A percentile compares a stretch with the other conserved stretches of the same genome.
Evolutionary conservation across 2,888 invertebrate genomes (phyloP).

Genomic region (Tenthredo amoena): DNA sequence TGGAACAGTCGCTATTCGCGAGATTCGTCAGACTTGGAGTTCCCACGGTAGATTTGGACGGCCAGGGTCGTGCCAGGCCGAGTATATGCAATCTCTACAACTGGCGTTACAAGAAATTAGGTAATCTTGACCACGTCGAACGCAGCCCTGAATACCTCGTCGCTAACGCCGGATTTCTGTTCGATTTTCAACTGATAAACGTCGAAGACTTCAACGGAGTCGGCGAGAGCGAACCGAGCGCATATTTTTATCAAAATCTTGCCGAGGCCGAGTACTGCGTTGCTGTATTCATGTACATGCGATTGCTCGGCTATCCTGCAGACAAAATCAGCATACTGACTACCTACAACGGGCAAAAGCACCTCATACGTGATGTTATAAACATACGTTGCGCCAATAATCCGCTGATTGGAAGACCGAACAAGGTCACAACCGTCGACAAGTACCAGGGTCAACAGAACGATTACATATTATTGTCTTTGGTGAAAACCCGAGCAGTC

Average conservation of each 20-base stretch:
- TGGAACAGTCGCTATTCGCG: constrained; percentile 99
- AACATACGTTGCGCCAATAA: constrained; percentile 94
- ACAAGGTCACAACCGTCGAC: constrained; percentile 97
- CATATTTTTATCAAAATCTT: constrained; percentile 98
- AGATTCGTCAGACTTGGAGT: constrained; percentile 97
- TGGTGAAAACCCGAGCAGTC: constrained; percentile 98
- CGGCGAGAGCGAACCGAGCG: constrained; percentile 98
- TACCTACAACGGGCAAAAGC: constrained; percentile 99
- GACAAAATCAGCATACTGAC: constrained; percentile 98
- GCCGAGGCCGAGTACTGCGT: constrained; percentile 97
- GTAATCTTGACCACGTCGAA: constrained; percentile 94
- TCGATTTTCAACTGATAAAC: constrained; percentile 97
- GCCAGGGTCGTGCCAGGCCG: constrained; percentile 96
- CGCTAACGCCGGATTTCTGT: constrained; percentile 95
- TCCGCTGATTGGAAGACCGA: constrained; percentile 95
- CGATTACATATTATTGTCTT: constrained; percentile 96
- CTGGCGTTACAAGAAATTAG: constrained; percentile 98
- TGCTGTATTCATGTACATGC: constrained; percentile 99
- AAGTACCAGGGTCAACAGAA: constrained; percentile 99
- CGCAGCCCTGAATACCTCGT: constrained; percentile 90
- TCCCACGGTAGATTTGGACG: constrained; percentile 98
- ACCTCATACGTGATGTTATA: constrained; percentile 97
- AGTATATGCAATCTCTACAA: constrained; percentile 96
- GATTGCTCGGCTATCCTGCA: constrained; percentile 97
- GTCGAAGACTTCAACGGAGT: constrained; percentile 98